Evolutionary conservation across 2,113 vertebrate genomes (phyloP).

Genomic region (Anguilla rostrata): DNA sequence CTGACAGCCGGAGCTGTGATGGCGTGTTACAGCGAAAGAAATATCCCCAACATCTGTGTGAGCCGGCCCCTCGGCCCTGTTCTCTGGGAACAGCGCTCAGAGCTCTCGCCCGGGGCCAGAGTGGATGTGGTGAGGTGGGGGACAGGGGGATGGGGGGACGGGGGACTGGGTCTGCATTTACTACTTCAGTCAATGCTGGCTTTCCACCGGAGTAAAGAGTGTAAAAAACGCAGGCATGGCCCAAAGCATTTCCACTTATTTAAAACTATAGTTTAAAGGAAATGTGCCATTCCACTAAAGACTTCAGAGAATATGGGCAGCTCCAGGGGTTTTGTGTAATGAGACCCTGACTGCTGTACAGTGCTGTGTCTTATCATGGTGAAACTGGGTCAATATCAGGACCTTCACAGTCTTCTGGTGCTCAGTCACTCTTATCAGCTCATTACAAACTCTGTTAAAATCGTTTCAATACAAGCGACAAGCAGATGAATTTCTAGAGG

Average conservation of each 20-base stretch:
- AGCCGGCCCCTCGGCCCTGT: neutral
- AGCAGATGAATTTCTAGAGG: neutral
- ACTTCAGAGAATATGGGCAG: neutral
- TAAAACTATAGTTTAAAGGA: neutral
- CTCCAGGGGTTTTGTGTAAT: neutral
- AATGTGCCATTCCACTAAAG: neutral
- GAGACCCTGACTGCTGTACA: neutral
- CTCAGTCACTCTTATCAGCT: neutral
- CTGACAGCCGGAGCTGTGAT: neutral
- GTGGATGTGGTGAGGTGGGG: neutral
- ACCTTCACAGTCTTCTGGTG: neutral
- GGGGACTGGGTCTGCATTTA: neutral
- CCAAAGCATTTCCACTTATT: neutral
- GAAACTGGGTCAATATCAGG: neutral
- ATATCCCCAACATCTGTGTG: slow-evolving; percentile 9
- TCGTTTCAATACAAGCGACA: neutral
- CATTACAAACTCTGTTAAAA: neutral
- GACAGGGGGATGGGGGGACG: neutral
- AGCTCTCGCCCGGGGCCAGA: neutral
- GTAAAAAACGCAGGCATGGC: neutral
- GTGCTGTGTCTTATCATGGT: neutral
- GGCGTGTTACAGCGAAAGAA: neutral
- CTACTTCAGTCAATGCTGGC: neutral
- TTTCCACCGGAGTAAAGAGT: neutral
- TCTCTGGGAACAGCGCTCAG: neutral